Evolutionary conservation across 2,113 vertebrate species (phyloP).

Genomic region (Lophochroa leadbeateri): DNA sequence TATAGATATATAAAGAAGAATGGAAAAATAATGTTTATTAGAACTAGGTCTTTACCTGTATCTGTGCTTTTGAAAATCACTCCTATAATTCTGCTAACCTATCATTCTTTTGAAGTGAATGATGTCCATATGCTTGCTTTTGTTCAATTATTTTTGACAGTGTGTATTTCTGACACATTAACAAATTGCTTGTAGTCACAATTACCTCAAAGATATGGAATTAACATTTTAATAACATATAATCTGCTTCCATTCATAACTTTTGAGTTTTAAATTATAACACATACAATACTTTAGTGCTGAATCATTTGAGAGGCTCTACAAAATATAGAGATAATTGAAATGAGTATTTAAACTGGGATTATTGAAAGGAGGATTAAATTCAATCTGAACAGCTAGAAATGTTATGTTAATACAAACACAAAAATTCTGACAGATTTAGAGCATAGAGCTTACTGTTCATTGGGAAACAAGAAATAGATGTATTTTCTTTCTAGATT

Average conservation of each 20-base stretch:
- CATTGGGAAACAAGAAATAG: background rate
- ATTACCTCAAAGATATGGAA: constrained; percentile 46
- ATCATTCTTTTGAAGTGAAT: background rate
- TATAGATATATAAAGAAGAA: background rate
- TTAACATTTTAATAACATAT: constrained; percentile 68
- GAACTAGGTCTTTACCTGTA: background rate
- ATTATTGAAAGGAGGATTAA: constrained; percentile 67
- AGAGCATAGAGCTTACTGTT: background rate
- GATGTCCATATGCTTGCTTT: background rate
- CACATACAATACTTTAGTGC: background rate
- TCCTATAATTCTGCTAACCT: background rate
- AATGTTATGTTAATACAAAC: constrained; percentile 44
- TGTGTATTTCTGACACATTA: constrained; percentile 56
- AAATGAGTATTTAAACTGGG: constrained; percentile 65
- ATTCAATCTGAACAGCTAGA: constrained; percentile 68
- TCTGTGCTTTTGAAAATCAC: background rate
- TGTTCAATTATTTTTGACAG: constrained; percentile 23
- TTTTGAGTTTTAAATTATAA: constrained; percentile 44
- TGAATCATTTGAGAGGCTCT: constrained; percentile 54
- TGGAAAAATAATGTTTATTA: background rate
- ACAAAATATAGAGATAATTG: constrained; percentile 63
- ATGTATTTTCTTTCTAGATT: background rate
- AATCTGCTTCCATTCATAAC: constrained; percentile 55
- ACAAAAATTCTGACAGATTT: constrained; percentile 41
- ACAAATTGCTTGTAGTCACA: constrained; percentile 15